Evolutionary conservation across 2,888 invertebrate genomes (phyloP), one percentile per base, ranked within the genome.

Genomic region (Parnassius glacialis): DNA sequence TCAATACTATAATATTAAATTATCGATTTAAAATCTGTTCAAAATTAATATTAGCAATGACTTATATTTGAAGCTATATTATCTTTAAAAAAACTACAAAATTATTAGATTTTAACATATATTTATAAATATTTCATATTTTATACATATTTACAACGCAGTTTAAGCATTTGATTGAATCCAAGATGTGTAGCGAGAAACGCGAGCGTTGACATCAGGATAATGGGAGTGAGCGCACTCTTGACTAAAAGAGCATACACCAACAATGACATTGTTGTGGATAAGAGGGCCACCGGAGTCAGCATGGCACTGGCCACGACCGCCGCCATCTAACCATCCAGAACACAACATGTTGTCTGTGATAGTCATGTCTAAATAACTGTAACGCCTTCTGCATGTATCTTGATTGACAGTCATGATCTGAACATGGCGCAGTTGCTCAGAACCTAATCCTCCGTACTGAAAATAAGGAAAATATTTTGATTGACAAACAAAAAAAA

Each of bases 301-400:
- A 13, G 41, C 47, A 13, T 47, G 47, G 47, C 56, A 56, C 41
- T 56, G 56, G 65, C 76, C 80, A 20, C 79, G 77, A 43, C 81
- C 81, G 2, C 81, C 81, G 2, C 76, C 69, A 52, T 73, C 70
- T 3, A 77, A 61, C 73, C 74, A 74, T n/a, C 83, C 83, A 13
- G 78, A 70, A 68, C 83, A 83, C 65, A 83, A n/a, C 83, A 83
- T 83, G 68, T 81, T 82, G 61, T 68, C 76, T 16, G 75, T 82
- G 42, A 83, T 62, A 1, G 59, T 10, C 1, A 53, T 55, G 16
- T 74, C 71, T 3, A 68, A 50, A 43, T 10, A 54, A 25, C 65
- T 69, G 52, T 80, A 80, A 16, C 79, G 74, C 3, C 47, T 59
- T 42, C 66, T 68, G 67, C 84, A 61, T 9, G 13, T 48, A 13